Evolutionary conservation across 2,113 vertebrate species (phyloP).

Genomic region (Rhegmatorhina hoffmannsi): DNA sequence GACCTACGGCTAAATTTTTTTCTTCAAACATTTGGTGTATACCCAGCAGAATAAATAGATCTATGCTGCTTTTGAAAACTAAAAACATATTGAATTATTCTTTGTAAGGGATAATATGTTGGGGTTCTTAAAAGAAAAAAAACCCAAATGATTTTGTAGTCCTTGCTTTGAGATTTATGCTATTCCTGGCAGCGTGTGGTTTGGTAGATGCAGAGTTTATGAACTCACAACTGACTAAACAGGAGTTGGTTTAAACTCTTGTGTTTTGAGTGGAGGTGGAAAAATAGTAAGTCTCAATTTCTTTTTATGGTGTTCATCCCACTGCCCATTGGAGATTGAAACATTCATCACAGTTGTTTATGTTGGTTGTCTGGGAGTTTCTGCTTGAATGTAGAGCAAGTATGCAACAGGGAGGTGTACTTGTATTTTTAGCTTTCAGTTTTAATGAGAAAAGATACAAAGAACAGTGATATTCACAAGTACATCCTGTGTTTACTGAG

Average conservation of each 20-base stretch:
- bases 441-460: background rate
- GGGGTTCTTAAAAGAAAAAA: constrained; percentile 2
- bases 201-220: constrained; percentile 23
- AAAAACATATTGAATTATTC: background rate
- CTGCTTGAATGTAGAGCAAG: background rate
- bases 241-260: constrained; percentile 22
- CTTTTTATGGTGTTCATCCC: constrained; percentile 40
- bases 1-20: constrained; percentile 22
- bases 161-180: background rate
- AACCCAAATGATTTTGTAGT: constrained; percentile 16
- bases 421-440: constrained; percentile 29
- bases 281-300: constrained; percentile 52
- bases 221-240: constrained; percentile 7
- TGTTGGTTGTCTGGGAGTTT: constrained; percentile 48
- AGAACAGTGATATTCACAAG: background rate
- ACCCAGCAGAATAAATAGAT: constrained; percentile 25
- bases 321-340: constrained; percentile 28
- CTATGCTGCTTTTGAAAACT: background rate
- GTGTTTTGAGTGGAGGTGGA: constrained; percentile 32
- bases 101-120: background rate
- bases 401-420: background rate
- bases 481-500: background rate
- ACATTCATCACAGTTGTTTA: constrained; percentile 38
- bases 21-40: background rate
- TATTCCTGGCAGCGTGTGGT: constrained; percentile 29